Evolutionary conservation across 2,797 vertebrate genomes (phyloP), one percentile per base, ranked within the genome.

Genomic region (Mus spretus): DNA sequence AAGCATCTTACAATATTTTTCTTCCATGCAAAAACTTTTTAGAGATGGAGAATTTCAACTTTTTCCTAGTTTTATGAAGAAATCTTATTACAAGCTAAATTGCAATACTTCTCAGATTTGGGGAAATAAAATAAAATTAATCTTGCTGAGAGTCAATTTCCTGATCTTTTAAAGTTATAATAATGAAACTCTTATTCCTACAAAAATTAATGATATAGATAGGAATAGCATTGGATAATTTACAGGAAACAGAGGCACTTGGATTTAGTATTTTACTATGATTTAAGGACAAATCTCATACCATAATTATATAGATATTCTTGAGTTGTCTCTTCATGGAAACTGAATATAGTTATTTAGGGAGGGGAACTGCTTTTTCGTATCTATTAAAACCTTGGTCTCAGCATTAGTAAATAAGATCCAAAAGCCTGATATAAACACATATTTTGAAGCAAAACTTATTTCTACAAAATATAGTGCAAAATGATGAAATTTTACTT

Each of bases 1-100:
- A 91, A 72, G 2, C 9, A 63, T 50, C 40, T 96, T 90, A 96
- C 88, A 83, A 63, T 84, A 75, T 57, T 57, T 94, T 91, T 74
- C 31, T 55, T 72, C 6, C 86, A 22, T 90, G 77, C 3, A 87
- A 65, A 24, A 67, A 47, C 19, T 92, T 95, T 78, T 93, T 53
- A 11, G 53, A 50, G n/a, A 80, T 80, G 50, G 85, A 31, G 1
- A 84, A 7, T 81, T 92, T 90, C 20, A 78, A 1, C 24, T 84
- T 87, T 94, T 94, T 31, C 80, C 10, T 70, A 67, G 11, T 26
- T 81, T 93, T 88, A 67, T 57, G 20, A 95, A 84, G 24, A 75
- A 1, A 1, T 3, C 1, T 90, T 83, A 57, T 90, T 80, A 88
- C 44, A 91, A 93, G 28, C 74, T 37, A 83, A 88, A 77, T 94